Percentiles rank a stretch among this genome's conserved stretches.
These are phyloP conservation scores for Delphinapterus leucas DNA, from an alignment of 2,113 vertebrate genomes.

Conservation along the genomic window DNA sequence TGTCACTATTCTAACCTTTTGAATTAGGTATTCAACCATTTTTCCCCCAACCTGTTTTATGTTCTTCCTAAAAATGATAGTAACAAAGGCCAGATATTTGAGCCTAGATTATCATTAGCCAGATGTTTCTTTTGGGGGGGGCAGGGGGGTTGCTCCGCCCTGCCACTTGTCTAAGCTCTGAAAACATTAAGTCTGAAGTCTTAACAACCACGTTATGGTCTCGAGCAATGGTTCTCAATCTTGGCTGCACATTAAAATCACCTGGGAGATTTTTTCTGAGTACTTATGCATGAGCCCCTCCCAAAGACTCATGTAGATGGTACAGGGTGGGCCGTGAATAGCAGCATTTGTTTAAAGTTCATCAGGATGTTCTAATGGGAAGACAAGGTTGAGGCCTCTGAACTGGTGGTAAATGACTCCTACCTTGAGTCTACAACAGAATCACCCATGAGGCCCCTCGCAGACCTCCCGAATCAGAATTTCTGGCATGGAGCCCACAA, in stretches of 20 bases:
- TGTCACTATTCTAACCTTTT: constrained; percentile 28
- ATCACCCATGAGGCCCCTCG: background rate
- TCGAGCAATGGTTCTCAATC: background rate
- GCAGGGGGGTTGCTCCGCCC: background rate
- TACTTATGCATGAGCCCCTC: background rate
- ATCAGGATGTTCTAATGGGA: background rate
- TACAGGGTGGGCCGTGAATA: background rate
- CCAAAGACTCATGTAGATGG: background rate
- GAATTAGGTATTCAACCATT: background rate
- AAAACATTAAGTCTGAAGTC: background rate
- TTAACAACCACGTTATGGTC: background rate
- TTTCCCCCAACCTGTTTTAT: background rate
- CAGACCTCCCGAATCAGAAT: background rate
- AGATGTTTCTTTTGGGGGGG: background rate
- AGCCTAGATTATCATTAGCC: background rate
- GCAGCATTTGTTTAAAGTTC: background rate
- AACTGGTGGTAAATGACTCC: background rate
- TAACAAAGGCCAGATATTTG: background rate
- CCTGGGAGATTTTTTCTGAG: background rate
- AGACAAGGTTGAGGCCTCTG: background rate
- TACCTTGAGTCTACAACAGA: background rate
- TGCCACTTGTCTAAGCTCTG: background rate
- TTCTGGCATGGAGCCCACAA: background rate
- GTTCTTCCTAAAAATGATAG: background rate
- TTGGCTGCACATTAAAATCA: background rate